phyloP scores from a whole-genome alignment of 2,888 invertebrate species.

The Agrenia bidenticulata region DNA sequence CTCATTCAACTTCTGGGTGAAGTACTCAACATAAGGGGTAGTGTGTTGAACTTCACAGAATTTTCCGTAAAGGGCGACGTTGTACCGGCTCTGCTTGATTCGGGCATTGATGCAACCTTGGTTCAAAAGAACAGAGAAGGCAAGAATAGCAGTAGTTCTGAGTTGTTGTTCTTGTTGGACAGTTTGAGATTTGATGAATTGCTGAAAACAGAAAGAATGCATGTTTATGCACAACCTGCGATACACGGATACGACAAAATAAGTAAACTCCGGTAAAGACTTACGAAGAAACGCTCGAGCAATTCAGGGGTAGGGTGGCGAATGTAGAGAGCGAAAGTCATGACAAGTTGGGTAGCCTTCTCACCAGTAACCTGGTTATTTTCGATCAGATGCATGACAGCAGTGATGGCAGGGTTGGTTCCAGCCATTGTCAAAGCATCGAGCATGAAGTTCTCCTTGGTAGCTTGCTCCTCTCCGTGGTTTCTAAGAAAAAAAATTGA shows the following conservation, averaged over 20 bases:
- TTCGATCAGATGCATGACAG: slow-evolving; percentile 54
- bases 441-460: slow-evolving; percentile 33
- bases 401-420: slow-evolving; percentile 55
- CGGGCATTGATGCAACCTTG: slow-evolving; percentile 54
- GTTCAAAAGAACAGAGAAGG: slow-evolving; percentile 54
- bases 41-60: slow-evolving; percentile 50
- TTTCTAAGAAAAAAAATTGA: slow-evolving; percentile 19
- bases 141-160: slow-evolving; percentile 52
- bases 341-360: slow-evolving; percentile 53
- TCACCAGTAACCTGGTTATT: slow-evolving; percentile 51
- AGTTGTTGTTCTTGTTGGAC: slow-evolving; percentile 49
- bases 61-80: slow-evolving; percentile 51
- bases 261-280: slow-evolving; percentile 18
- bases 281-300: slow-evolving; percentile 54
- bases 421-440: slow-evolving; percentile 53
- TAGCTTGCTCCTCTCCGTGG: slow-evolving; percentile 22
- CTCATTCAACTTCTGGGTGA: slow-evolving; percentile 40
- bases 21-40: slow-evolving; percentile 47
- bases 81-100: slow-evolving; percentile 49
- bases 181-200: slow-evolving; percentile 49
- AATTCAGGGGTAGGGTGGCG: slow-evolving; percentile 55
- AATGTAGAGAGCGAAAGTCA: slow-evolving; percentile 53
- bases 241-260: no score
- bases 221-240: no score
- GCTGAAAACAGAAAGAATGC: slow-evolving; percentile 29